Conservation (phyloP, 2,113 vertebrate genomes). For the Dromaius novaehollandiae region DNA sequence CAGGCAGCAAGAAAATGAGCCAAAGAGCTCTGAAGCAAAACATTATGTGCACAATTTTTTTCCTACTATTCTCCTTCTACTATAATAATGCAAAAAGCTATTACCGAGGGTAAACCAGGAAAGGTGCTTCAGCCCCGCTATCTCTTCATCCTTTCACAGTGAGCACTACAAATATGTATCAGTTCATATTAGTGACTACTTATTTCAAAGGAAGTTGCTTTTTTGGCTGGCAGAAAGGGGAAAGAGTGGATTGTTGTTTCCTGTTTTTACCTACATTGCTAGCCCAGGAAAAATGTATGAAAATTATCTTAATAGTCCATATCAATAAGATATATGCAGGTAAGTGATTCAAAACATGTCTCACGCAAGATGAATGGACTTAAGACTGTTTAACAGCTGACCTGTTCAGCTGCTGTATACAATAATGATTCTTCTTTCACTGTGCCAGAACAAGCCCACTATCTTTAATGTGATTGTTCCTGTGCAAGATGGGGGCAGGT, state of each 20-base stretch:
- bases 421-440: background rate
- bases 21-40: slow-evolving; percentile 55
- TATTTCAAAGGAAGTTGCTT: background rate
- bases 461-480: background rate
- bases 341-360: background rate
- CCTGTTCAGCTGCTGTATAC: background rate
- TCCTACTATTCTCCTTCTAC: background rate
- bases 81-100: background rate
- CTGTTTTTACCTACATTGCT: background rate
- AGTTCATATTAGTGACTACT: background rate
- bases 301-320: background rate
- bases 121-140: background rate
- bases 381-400: background rate
- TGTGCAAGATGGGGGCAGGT: background rate
- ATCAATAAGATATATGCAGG: background rate
- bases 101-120: slow-evolving; percentile 23
- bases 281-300: background rate
- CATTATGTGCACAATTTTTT: background rate
- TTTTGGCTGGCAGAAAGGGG: background rate
- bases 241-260: background rate
- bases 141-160: background rate
- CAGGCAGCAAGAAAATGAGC: slow-evolving; percentile 59
- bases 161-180: accelerated
- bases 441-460: background rate
- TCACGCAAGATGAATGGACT: background rate